Percentiles rank a stretch among this genome's conserved stretches.
Evolutionary conservation across 2,797 vertebrate species (phyloP).

Genomic region (Sphenodon punctatus): DNA sequence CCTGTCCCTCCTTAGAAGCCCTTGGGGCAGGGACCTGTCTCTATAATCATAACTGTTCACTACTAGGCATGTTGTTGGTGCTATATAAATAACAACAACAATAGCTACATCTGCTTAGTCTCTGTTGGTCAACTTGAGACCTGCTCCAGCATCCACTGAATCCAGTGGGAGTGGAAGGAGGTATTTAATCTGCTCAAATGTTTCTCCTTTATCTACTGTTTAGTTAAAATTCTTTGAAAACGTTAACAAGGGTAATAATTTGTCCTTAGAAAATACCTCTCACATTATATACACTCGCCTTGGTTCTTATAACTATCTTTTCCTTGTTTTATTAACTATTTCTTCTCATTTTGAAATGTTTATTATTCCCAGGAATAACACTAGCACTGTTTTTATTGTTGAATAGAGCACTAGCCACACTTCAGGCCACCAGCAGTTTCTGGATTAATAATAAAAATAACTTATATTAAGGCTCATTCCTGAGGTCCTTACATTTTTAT

Average conservation of each 20-base stretch:
- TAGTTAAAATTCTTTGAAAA: neutral
- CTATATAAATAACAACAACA: too few relatives aligned
- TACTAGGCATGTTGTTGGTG: too few relatives aligned
- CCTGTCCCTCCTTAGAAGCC: too few relatives aligned
- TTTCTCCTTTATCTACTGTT: neutral
- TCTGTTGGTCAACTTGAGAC: neutral
- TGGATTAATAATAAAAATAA: too few relatives aligned
- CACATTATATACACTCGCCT: neutral
- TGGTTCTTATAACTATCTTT: neutral
- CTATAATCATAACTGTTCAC: too few relatives aligned
- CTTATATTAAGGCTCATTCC: too few relatives aligned
- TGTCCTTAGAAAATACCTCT: neutral
- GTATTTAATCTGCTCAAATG: neutral
- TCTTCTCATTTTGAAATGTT: neutral
- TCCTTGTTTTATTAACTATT: neutral
- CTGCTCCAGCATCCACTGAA: fast-evolving
- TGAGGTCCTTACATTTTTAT: too few relatives aligned
- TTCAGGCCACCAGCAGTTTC: too few relatives aligned
- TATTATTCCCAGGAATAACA: too few relatives aligned
- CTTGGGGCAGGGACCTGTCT: too few relatives aligned
- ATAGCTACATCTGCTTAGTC: neutral
- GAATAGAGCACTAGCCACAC: too few relatives aligned
- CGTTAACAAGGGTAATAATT: neutral
- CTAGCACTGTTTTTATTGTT: too few relatives aligned
- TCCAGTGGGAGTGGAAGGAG: neutral